These are phyloP conservation scores for Drosophila carrolli DNA, from an alignment of 1,140 invertebrate genomes.

Conservation along the genomic window DNA sequence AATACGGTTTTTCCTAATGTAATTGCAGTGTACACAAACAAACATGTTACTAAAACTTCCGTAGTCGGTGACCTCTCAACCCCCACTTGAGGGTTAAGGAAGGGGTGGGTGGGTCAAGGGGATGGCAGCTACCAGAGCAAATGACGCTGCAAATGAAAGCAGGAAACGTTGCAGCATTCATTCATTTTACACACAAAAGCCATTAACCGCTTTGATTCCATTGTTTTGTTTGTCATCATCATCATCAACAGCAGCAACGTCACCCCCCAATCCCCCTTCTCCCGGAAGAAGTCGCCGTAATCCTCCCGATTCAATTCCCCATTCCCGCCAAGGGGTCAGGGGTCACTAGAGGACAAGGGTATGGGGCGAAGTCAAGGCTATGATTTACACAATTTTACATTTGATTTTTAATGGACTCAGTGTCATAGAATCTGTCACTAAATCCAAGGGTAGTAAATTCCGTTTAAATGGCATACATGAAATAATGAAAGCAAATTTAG, in stretches of 20 bases:
- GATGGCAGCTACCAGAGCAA: conserved; percentile 53
- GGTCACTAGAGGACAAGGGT: conserved; percentile 31
- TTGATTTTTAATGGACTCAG: conserved; percentile 42
- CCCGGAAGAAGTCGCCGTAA: conserved; percentile 3
- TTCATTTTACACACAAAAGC: conserved; percentile 82
- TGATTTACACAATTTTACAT: conserved; percentile 56
- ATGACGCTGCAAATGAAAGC: conserved; percentile 82
- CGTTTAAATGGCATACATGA: conserved; percentile 4
- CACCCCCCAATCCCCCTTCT: conserved; percentile 2
- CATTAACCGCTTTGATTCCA: conserved; percentile 81
- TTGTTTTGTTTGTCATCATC: conserved; percentile 82
- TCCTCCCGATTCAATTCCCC: conserved; percentile 13
- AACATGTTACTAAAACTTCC: conserved; percentile 42
- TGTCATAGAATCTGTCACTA: conserved; percentile 22
- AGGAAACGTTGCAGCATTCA: conserved; percentile 76
- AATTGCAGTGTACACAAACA: conserved; percentile 26
- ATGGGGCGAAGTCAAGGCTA: conserved; percentile 52
- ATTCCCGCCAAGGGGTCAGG: conserved; percentile 15
- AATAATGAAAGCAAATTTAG: background rate
- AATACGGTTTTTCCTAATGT: background rate
- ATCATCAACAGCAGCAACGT: conserved; percentile 52
- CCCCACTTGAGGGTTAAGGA: background rate
- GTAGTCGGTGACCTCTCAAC: conserved; percentile 19
- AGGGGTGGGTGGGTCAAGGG: background rate
- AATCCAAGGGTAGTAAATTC: conserved; percentile 2